phyloP scores from a whole-genome alignment of 2,113 vertebrate species.

The Phyllostomus hastatus region DNA sequence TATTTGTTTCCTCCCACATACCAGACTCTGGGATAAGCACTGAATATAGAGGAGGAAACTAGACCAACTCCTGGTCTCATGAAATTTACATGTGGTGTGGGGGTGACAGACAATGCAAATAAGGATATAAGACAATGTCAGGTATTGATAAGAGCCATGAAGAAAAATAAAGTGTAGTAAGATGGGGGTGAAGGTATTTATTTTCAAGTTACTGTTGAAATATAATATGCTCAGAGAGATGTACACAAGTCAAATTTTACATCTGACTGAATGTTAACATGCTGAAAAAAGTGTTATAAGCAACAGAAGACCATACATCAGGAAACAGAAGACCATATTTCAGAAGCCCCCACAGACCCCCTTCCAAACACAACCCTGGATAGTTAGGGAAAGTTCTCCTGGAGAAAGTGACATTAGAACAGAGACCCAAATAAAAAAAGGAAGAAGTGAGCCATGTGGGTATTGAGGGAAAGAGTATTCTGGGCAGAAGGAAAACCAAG shows the following conservation, averaged over 20 bases:
- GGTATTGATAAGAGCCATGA: background rate
- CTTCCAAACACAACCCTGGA: background rate
- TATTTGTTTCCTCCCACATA: background rate
- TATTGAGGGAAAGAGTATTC: background rate
- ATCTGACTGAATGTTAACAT: background rate
- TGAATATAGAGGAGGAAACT: conserved; percentile 10
- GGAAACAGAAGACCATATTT: background rate
- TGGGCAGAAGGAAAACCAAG: background rate
- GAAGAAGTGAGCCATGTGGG: background rate
- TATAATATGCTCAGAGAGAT: background rate
- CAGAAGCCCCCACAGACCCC: background rate
- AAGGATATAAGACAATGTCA: background rate
- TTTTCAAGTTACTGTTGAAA: background rate
- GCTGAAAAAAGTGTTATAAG: background rate
- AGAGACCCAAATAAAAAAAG: background rate
- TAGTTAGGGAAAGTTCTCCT: background rate
- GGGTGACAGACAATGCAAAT: background rate
- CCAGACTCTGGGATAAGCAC: background rate
- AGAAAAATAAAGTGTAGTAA: background rate
- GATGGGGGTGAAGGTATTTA: background rate
- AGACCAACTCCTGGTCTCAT: background rate
- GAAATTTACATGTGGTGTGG: background rate
- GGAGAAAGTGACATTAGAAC: background rate
- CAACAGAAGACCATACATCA: background rate
- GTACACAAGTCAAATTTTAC: background rate